A percentile compares a stretch with the other conserved stretches of the same genome.
These are phyloP conservation scores for Falcunculus frontatus DNA, from an alignment of 2,113 vertebrate species.

Conservation along the genomic window DNA sequence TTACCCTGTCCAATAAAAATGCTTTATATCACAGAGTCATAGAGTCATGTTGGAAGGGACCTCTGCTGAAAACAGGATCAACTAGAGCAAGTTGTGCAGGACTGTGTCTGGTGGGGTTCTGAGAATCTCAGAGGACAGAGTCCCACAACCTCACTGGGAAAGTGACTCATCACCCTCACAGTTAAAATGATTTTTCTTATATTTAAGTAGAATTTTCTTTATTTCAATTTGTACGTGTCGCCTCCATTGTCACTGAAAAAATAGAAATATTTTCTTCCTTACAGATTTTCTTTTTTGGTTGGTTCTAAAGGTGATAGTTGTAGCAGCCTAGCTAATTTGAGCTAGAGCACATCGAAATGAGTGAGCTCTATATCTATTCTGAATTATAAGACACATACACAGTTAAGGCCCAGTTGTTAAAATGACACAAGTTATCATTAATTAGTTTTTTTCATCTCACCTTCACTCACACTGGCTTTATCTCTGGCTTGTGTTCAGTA, in stretches of 20 bases:
- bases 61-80: neutral
- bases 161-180: neutral
- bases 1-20: neutral
- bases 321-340: neutral
- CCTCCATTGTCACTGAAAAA: neutral
- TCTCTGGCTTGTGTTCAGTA: neutral
- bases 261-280: neutral
- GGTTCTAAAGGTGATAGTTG: neutral
- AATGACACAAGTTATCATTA: neutral
- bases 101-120: neutral
- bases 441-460: neutral
- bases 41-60: neutral
- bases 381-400: neutral
- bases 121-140: neutral
- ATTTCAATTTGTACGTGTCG: neutral
- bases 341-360: neutral
- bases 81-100: neutral
- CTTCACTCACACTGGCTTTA: neutral
- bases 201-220: neutral
- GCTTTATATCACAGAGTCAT: neutral
- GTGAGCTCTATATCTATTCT: neutral
- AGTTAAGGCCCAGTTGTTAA: neutral
- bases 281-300: neutral
- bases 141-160: neutral
- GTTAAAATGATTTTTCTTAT: neutral